A percentile compares a stretch with the other conserved stretches of the same genome.
Evolutionary conservation across 1,140 invertebrate genomes (phyloP).

Genomic region (Drosophila aff.): DNA sequence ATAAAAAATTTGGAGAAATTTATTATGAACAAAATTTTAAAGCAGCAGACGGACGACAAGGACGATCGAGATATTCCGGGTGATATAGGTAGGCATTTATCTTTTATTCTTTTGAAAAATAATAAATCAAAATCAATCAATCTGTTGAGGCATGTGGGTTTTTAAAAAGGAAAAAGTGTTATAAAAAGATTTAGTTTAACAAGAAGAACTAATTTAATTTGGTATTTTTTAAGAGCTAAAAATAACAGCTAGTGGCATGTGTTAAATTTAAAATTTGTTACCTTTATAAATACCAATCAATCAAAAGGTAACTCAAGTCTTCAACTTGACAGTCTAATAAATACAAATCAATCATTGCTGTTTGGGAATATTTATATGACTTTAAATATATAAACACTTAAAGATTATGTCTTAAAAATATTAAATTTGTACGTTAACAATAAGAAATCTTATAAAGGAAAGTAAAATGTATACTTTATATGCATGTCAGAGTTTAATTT

Average conservation of each 20-base stretch:
- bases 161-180: not conserved
- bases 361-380: not conserved
- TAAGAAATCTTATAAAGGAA: not conserved
- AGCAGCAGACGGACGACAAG: not conserved
- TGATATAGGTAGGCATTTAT: not conserved
- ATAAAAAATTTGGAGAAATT: constrained; percentile 36
- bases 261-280: constrained; percentile 1
- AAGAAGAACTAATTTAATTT: not conserved
- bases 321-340: not conserved
- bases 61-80: not conserved
- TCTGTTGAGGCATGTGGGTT: not conserved
- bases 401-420: not conserved
- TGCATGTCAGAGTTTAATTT: not conserved
- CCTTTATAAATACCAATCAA: constrained; percentile 7
- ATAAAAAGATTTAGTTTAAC: not conserved
- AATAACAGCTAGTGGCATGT: not conserved
- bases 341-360: constrained; percentile 2
- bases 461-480: not conserved
- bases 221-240: not conserved
- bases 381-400: not conserved
- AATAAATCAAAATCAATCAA: constrained; percentile 34
- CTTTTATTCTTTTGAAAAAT: not conserved
- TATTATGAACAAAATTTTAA: constrained; percentile 21
- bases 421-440: not conserved
- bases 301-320: not conserved